Base-by-base conservation (phyloP, 2,888 invertebrate genomes). In the Tiliacea citrago region DNA sequence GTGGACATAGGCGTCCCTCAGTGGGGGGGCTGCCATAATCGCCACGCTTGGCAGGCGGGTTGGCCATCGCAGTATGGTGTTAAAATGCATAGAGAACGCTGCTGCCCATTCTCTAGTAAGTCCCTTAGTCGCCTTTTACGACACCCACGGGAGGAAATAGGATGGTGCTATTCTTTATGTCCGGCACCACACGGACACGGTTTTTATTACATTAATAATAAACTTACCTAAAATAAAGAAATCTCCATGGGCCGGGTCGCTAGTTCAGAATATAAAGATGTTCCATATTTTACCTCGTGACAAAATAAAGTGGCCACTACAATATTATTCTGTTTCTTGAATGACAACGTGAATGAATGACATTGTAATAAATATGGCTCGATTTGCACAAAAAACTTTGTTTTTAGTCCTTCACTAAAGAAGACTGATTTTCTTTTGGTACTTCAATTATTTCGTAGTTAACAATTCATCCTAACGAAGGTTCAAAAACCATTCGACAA, bases 401-500 rank as follows among this genome's bases (percentile, higher is more conserved):
- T 57, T 58, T 53, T 58, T 8, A 39, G 24, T 75, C 39, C 66
- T 69, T 51, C 35, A 55, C 29, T 39, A 12, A 63, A 65, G 45
- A 73, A 58, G 21, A 71, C 58, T 29, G 45, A 39, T 69, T 61
- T 75, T 72, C 57, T 39, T 60, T 53, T n/a, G 0, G 29, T 39
- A 24, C 61, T 67, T 62, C n/a, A 72, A 83, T 82, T 83, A 82
- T 80, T 71, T 61, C 10, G 57, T 75, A 71, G 21, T 82, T 81
- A 84, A 62, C 70, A 75, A 82, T 66, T 13, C 29, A 29, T 72
- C 35, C 49, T 80, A 75, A 82, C 72, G 29, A 69, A 73, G 61
- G 24, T 55, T 61, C 45, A 68, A 71, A 42, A 45, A n/a, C 21
- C 53, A 45, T 35, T 68, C 16, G 13, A 83, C 13, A 53, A 58